A percentile compares a stretch with the other conserved stretches of the same genome.
These are phyloP conservation scores for Morus bassanus DNA, from an alignment of 2,797 vertebrate species.

Conservation along the genomic window DNA sequence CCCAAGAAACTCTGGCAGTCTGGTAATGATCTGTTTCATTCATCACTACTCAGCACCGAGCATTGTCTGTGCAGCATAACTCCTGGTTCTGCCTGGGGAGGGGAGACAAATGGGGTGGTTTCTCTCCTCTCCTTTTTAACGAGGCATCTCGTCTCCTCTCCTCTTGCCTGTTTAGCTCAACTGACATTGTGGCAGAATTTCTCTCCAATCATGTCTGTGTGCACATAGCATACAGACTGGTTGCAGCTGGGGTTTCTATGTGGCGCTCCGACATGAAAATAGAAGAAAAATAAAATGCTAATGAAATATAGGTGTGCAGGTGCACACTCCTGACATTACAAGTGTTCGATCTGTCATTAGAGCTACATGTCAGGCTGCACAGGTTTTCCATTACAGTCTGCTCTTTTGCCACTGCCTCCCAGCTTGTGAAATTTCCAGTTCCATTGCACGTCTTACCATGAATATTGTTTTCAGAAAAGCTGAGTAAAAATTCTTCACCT, in stretches of 20 bases:
- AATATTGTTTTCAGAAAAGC: background rate
- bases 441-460: background rate
- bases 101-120: background rate
- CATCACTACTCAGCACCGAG: background rate
- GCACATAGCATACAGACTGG: background rate
- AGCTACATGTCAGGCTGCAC: background rate
- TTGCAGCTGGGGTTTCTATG: background rate
- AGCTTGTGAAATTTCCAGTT: background rate
- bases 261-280: background rate
- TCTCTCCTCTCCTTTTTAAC: background rate
- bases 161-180: background rate
- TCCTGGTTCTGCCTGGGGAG: background rate
- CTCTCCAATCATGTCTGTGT: background rate
- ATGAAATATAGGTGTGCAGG: background rate
- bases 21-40: background rate
- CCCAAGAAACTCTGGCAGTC: background rate
- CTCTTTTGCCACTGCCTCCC: background rate
- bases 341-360: background rate
- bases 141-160: background rate
- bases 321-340: background rate
- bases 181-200: background rate
- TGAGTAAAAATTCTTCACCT: background rate
- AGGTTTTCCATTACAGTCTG: background rate
- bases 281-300: background rate
- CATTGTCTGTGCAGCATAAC: fast-evolving